Evolutionary conservation across 2,797 vertebrate species (phyloP), one percentile per base, ranked within the genome.

Genomic region (Chelmon rostratus): DNA sequence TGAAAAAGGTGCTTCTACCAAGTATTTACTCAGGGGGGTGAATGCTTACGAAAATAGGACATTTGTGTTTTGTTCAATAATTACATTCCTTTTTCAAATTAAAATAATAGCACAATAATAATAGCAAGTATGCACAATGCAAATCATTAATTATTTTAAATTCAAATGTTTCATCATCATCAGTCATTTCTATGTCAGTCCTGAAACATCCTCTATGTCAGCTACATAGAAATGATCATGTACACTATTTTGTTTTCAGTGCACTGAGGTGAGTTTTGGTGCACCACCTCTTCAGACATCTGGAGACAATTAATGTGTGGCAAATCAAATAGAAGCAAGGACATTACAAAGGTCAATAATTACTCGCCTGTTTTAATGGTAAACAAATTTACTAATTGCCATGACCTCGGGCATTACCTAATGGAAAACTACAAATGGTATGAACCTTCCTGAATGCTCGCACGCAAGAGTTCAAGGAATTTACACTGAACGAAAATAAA

Each of bases 301-400:
- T 46, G 40, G 61, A 46, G 25, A 28, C 40, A 47, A 63, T 47
- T 31, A 63, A 63, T 46, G 40, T 46, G 61, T 63, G 61, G 16
- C 31, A 18, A 63, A 63, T 70, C 46, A n/a, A 56, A 80, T 61
- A 40, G 62, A 28, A 44, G 64, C 12, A 37, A 12, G n/a, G 21
- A 66, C 53, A 46, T 54, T 46, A 52, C 67, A 81, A 84, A 87
- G 85, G 85, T 82, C 82, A 87, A 67, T 47, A 40, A 82, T 74
- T 76, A 50, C 82, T 73, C 71, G 78, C 75, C 71, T 72, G 68
- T 81, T 84, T 84, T 84, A 81, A 65, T 71, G 77, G 72, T 72
- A 76, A 65, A 49, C 58, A 68, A 68, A 71, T 78, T 33, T 42
- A 46, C 25, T 31, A 63, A 63, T 63, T 63, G 61, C 6, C 42